Base-by-base conservation (phyloP, 2,113 vertebrate genomes). In the Oplegnathus fasciatus region DNA sequence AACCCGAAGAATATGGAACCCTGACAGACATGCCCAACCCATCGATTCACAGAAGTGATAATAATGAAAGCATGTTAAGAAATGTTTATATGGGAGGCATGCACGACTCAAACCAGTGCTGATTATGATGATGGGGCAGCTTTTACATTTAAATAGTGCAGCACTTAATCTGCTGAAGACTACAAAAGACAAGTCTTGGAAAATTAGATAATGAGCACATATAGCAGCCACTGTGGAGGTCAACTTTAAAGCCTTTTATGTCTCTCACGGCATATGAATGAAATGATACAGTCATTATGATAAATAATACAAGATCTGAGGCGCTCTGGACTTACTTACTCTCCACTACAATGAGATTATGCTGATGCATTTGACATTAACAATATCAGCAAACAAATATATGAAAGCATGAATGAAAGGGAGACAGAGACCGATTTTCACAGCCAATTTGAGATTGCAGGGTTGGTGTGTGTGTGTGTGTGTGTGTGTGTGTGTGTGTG, bases 401-500 rank as follows among this genome's bases (percentile, higher is more conserved):
- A 85, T 89, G 87, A 87, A 92, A 90, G 91, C 93, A 91, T 94
- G 93, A 94, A 95, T 94, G 94, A 93, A 92, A 91, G 86, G 64
- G 85, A 92, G 86, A 92, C 85, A 91, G 88, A 91, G 72, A 91
- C 70, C 78, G 64, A 91, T 95, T 95, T 94, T 95, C 91, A 95
- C 93, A 91, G 94, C 93, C 93, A 95, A 95, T 95, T 95, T 93
- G 80, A 94, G 88, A 93, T 91, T 86, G 89, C 82, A 87, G 75
- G 77, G 82, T 85, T 79, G n/a, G 77, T 61, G 32, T 72, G 75
- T 61, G 75, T 81, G 84, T 74, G 86, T 78, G 75, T 88, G 82
- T 86, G 85, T 77, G 78, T 58, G 73, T 58, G 60, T 74, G 57
- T 76, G 73, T 81, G 80, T 65, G 80, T 66, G 84, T 69, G 75